Evolutionary conservation across 1,140 invertebrate genomes (phyloP).

Genomic region (Cyrtorhinus lividipennis): DNA sequence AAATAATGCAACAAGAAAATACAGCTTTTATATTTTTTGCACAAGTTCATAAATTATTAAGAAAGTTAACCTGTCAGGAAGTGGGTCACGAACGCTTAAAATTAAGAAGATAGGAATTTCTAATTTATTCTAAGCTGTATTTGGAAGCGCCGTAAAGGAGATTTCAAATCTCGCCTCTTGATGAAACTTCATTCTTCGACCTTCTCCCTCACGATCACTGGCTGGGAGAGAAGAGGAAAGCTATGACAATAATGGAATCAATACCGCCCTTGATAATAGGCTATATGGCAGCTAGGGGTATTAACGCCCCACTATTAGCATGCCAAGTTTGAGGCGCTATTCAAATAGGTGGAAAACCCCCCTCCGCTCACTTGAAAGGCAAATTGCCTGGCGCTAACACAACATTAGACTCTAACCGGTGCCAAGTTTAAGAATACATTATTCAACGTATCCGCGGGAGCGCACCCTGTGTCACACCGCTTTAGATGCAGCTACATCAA

Average conservation of each 20-base stretch:
- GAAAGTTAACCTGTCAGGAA: too few relatives aligned
- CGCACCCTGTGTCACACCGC: background rate
- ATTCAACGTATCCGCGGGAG: background rate
- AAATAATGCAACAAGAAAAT: too few relatives aligned
- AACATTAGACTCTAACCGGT: constrained; percentile 13
- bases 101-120: too few relatives aligned
- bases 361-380: background rate
- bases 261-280: constrained; percentile 7
- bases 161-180: too few relatives aligned
- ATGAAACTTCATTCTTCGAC: background rate
- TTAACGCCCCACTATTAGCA: constrained; percentile 11
- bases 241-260: constrained; percentile 11
- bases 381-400: constrained; percentile 13
- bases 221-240: background rate
- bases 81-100: too few relatives aligned
- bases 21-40: too few relatives aligned
- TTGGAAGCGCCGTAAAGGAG: too few relatives aligned
- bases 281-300: constrained; percentile 2
- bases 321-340: constrained; percentile 13
- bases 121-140: too few relatives aligned
- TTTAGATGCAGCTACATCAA: background rate
- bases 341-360: background rate
- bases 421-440: constrained; percentile 14
- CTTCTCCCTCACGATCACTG: background rate
- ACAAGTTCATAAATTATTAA: too few relatives aligned